Evolutionary conservation across 2,797 vertebrate species (phyloP).

Genomic region (Otus scops): DNA sequence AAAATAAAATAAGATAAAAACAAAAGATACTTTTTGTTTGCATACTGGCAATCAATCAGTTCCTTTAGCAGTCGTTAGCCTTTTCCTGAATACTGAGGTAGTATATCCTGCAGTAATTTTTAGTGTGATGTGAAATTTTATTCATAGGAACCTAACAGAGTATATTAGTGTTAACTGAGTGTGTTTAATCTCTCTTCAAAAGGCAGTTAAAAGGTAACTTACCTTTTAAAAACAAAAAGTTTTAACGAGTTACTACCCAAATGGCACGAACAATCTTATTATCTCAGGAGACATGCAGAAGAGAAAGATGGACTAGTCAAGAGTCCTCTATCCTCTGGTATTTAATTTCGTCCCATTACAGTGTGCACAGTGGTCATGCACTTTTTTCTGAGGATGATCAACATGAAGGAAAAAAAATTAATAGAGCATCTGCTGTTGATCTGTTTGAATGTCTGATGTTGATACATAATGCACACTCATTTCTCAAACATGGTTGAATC

Average conservation of each 20-base stretch:
- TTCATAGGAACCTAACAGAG: neutral
- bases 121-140: neutral
- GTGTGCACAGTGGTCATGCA: fast-evolving
- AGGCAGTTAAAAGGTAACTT: neutral
- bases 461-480: neutral
- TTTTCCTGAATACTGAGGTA: neutral
- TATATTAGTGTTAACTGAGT: neutral
- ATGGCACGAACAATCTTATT: neutral
- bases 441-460: neutral
- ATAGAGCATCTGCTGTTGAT: neutral
- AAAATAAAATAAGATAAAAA: neutral
- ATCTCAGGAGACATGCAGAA: neutral
- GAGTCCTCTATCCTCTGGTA: neutral
- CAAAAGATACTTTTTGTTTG: neutral
- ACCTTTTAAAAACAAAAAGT: fast-evolving
- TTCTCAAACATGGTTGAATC: neutral
- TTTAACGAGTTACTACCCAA: neutral
- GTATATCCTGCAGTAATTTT: neutral
- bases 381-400: neutral
- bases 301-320: neutral
- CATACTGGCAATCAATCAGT: neutral
- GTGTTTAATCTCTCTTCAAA: neutral
- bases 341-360: neutral
- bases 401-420: neutral
- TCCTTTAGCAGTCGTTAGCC: neutral